phyloP scores from a whole-genome alignment of 2,888 invertebrate genomes.

The Unio delphinus region DNA sequence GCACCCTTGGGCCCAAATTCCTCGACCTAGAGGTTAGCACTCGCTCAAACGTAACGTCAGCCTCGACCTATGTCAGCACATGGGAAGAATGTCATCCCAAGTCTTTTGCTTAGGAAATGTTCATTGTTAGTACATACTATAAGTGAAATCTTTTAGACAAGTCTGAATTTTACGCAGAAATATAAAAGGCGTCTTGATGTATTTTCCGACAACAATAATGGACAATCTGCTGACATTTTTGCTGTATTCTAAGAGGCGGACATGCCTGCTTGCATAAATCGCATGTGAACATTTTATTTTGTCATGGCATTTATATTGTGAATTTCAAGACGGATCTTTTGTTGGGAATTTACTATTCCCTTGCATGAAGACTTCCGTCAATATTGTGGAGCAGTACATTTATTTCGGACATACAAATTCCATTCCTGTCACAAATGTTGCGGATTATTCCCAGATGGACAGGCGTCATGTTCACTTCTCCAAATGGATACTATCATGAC shows the following conservation, averaged over 20 bases:
- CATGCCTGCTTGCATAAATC: no score
- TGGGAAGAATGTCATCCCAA: no score
- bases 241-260: no score
- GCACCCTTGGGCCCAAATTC: constrained; percentile 11
- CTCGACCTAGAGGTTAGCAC: constrained; percentile 2
- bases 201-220: no score
- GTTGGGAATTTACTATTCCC: background rate
- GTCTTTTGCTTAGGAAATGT: no score
- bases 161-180: background rate
- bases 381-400: background rate
- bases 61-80: background rate
- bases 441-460: constrained; percentile 29
- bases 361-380: background rate
- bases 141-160: background rate
- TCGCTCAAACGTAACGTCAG: constrained; percentile 5
- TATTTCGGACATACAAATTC: background rate
- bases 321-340: no score
- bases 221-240: no score
- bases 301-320: no score
- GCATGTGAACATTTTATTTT: no score
- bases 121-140: no score
- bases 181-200: no score
- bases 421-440: constrained; percentile 26
- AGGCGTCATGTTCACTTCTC: constrained; percentile 42
- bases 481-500: constrained; percentile 5